Conservation (phyloP, 2,888 invertebrate species). For the Nasonia oneida region DNA sequence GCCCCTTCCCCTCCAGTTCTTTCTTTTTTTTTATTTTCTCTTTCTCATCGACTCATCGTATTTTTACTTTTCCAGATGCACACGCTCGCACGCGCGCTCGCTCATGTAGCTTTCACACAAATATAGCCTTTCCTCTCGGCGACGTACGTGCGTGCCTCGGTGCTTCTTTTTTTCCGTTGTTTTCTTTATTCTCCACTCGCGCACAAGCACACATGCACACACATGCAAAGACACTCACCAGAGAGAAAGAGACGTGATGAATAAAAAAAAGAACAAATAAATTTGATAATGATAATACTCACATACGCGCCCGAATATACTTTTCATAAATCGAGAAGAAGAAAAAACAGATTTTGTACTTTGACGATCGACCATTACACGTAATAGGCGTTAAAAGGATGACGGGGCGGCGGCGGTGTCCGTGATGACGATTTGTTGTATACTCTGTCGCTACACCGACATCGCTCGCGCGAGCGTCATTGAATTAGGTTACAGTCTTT, state of each 20-base stretch:
- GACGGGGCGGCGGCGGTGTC: slow-evolving; percentile 64
- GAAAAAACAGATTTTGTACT: slow-evolving; percentile 32
- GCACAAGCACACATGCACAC: slow-evolving; percentile 25
- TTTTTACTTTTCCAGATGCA: slow-evolving; percentile 34
- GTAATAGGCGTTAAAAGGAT: slow-evolving; percentile 58
- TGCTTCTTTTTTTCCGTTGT: not conserved
- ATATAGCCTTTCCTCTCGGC: slow-evolving; percentile 21
- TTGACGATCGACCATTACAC: slow-evolving; percentile 2
- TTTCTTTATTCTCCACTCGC: slow-evolving; percentile 37
- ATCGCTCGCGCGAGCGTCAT: slow-evolving; percentile 62
- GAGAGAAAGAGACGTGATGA: slow-evolving; percentile 56
- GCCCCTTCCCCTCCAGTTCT: not conserved
- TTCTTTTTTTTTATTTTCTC: slow-evolving; percentile 13
- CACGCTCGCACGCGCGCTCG: slow-evolving; percentile 6
- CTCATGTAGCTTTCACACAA: not conserved
- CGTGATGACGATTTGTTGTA: slow-evolving; percentile 34
- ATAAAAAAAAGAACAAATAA: slow-evolving; percentile 38
- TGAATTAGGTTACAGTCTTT: slow-evolving; percentile 71
- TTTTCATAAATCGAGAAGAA: slow-evolving; percentile 29
- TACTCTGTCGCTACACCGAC: not conserved
- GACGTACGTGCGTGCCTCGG: not conserved
- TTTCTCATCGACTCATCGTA: not conserved
- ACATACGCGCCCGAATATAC: slow-evolving; percentile 36
- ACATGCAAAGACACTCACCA: slow-evolving; percentile 10
- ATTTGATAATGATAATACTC: slow-evolving; percentile 63